Percentiles rank a stretch among this genome's conserved stretches.
phyloP scores from a whole-genome alignment of 35 echinoderm and acorn worm genomes.

The Hemicentrotus pulcherrimus region DNA sequence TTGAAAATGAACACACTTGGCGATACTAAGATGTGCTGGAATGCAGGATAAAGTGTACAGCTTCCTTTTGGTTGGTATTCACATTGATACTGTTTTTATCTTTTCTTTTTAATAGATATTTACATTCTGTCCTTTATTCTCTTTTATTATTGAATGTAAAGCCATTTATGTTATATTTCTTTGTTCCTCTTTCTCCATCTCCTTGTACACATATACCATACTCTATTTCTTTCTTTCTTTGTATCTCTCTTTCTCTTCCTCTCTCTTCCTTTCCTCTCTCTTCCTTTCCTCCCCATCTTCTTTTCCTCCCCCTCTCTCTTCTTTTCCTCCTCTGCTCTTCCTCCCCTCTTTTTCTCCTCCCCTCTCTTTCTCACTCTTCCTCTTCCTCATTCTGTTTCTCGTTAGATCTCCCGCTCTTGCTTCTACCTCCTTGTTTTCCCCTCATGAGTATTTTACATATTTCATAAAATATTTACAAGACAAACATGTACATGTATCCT shows the following conservation, averaged over 20 bases:
- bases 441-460: neutral
- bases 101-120: neutral
- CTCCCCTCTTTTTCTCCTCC: neutral
- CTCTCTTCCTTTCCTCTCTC: neutral
- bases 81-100: neutral
- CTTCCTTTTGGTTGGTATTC: neutral
- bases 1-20: neutral
- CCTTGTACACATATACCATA: neutral
- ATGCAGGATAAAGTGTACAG: neutral
- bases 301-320: neutral
- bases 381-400: neutral
- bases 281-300: neutral
- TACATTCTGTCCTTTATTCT: too few relatives aligned
- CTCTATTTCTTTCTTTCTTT: neutral
- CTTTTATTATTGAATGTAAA: too few relatives aligned
- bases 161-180: neutral
- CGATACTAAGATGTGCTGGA: neutral
- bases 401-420: neutral
- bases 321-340: neutral
- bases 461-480: neutral
- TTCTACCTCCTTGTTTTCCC: neutral
- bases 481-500: neutral
- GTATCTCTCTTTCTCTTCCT: neutral
- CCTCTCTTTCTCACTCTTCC: neutral
- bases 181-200: neutral